Conservation (phyloP, 2,797 vertebrate species). For the Onychomys arenicola region DNA sequence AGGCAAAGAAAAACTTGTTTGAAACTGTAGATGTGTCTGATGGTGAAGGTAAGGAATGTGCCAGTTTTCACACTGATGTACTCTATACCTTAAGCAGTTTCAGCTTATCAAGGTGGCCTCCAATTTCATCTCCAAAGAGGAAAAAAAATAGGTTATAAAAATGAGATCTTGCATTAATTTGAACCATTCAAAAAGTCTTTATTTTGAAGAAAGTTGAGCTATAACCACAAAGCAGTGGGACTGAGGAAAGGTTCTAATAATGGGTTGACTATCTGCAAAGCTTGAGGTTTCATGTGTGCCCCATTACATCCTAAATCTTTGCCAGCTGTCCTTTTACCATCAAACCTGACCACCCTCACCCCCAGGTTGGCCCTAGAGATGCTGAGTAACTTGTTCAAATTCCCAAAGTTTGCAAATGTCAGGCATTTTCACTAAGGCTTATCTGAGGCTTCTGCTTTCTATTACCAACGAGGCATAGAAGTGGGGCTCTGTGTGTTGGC, state of each 20-base stretch:
- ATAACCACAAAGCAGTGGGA: not conserved
- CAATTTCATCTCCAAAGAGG: constrained; percentile 58
- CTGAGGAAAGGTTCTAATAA: constrained; percentile 6
- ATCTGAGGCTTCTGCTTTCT: constrained; percentile 9
- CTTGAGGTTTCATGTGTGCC: not conserved
- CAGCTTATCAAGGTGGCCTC: constrained; percentile 70
- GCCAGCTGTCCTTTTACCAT: not conserved
- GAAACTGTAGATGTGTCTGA: constrained; percentile 74
- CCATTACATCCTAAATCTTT: not conserved
- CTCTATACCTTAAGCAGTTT: constrained; percentile 58
- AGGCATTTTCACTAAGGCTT: constrained; percentile 23
- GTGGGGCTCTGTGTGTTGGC: not conserved
- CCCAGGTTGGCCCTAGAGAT: not conserved
- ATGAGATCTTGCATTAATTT: constrained; percentile 67
- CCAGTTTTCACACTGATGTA: constrained; percentile 73
- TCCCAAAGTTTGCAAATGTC: constrained; percentile 34
- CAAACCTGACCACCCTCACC: not conserved
- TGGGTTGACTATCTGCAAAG: not conserved
- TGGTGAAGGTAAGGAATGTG: constrained; percentile 62
- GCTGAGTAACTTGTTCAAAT: not conserved
- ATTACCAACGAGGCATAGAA: constrained; percentile 5
- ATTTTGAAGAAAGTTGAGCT: constrained; percentile 40
- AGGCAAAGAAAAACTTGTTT: constrained; percentile 78
- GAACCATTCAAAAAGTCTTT: constrained; percentile 61
- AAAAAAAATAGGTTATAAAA: constrained; percentile 69